Evolutionary conservation across 2,888 invertebrate species (phyloP), one percentile per base, ranked within the genome.

Genomic region (Alloscopus bannaensis): DNA sequence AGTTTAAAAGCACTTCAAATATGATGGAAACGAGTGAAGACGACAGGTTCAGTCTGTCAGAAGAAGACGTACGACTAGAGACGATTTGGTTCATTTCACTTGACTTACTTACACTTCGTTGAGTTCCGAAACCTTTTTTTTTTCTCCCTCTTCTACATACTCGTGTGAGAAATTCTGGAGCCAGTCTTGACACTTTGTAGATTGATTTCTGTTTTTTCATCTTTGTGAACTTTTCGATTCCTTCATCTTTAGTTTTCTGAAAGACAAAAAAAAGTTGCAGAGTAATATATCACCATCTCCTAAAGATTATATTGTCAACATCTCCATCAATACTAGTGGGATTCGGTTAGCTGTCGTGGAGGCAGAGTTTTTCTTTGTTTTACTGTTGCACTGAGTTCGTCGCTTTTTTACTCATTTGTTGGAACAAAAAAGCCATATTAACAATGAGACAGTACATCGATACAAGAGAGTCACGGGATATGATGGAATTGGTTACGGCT

Each of bases 81-180:
- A 65, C 52, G 72, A 72, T 64, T 64, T 72, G 64, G 72, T 72
- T 72, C 64, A 72, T 52, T 72, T 59, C 71, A 72, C 59, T 79
- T 66, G 60, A 72, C 66, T 79, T 65, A 31, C 52, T 57, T 31
- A 16, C 26, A 47, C 28, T 22, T 45, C 20, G 6, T 8, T 52
- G 3, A 24, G 8, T 13, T 8, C 6, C 8, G 36, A 36, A 22
- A n/a, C 45, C 11, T 52, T 22, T 22, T 22, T 22, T 6, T 47
- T n/a, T 47, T 47, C 18, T n/a, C n/a, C 47, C 18, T 47, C 47
- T 47, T 47, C 11, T 65, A 31, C 22, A 6, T 28, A 16, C 36
- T 52, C 18, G 8, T 45, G 36, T 29, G 71, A 62, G 57, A 73
- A 73, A 0, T 65, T 64, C 55, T 55, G 64, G 64, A 64, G 64